Conservation (phyloP, 53 echinoderm and acorn worm genomes). For the Echinarachnius parma region DNA sequence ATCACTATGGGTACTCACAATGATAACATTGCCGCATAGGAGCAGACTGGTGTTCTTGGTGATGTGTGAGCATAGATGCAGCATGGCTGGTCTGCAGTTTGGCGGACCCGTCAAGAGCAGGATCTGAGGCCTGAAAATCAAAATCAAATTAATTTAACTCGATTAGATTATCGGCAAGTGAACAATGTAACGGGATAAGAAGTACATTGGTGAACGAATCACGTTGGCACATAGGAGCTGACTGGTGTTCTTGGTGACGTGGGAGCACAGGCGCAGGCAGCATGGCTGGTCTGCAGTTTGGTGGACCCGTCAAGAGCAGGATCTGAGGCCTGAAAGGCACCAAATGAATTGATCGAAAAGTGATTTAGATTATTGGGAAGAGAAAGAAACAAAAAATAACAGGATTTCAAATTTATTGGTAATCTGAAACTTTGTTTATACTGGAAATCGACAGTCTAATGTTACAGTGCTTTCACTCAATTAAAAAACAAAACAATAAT, state of each 20-base stretch:
- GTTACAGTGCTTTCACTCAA: no score
- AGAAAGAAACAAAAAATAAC: no score
- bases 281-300: constrained; percentile 84
- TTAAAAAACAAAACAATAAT: no score
- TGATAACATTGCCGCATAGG: constrained; percentile 73
- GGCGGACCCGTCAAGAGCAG: constrained; percentile 74
- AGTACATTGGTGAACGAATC: no score
- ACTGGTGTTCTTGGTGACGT: constrained; percentile 92
- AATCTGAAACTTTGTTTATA: no score
- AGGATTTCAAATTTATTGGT: no score
- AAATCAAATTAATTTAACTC: no score
- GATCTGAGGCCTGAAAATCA: constrained; percentile 87
- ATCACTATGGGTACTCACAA: constrained; percentile 60
- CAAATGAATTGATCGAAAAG: no score
- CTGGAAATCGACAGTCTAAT: no score
- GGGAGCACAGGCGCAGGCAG: constrained; percentile 79
- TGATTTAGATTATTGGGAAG: no score
- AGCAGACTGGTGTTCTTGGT: constrained; percentile 92
- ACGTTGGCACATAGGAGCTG: constrained; percentile 80
- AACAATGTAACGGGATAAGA: no score
- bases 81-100: constrained; percentile 81
- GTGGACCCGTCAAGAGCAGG: constrained; percentile 72
- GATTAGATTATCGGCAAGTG: no score
- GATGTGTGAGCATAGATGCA: constrained; percentile 83
- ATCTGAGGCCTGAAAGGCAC: constrained; percentile 87